Evolutionary conservation across 2,797 vertebrate species (phyloP), one percentile per base, ranked within the genome.

Genomic region (Onychomys leucogaster): DNA sequence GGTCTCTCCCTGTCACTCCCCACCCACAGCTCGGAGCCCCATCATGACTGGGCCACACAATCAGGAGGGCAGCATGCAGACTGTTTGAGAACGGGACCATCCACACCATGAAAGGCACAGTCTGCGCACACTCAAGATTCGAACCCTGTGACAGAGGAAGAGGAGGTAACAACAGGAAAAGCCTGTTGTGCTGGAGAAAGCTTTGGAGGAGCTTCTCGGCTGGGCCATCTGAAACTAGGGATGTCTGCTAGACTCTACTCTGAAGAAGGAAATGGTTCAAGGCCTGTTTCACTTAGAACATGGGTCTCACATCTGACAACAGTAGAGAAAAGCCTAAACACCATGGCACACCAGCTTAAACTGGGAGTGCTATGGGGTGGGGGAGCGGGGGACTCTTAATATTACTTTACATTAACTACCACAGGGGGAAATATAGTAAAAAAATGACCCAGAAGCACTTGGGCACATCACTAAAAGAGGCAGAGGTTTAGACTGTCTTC

Each of bases 361-460:
- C 34, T 14, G 32, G 29, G 43, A 85, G 34, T 49, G 86, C 43
- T 23, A 76, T 34, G 73, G n/a, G 57, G 57, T 6, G 14, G 17
- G 82, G 2, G 1, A 0, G 1, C 0, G 29, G 32, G 6, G 29
- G 46, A 83, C 52, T 77, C 89, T 95, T 89, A n/a, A 61, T 57
- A 43, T 14, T 91, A 65, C 85, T 94, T 96, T 25, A 84, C 11
- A 90, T 37, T 27, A 77, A 85, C 65, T 57, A 82, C 63, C 69
- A 69, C 0, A 29, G 41, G 71, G n/a, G 17, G 3, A 78, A 93
- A 89, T 17, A 19, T 63, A 78, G 82, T 84, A 96, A 85, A 87
- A 92, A 78, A 85, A 90, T 67, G 55, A 91, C 85, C 78, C 81
- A 23, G 65, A 67, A 93, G 80, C 52, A 63, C 86, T 14, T 87